Evolutionary conservation across 1,140 invertebrate genomes (phyloP).

Genomic region (Panagrolaimus sp.): DNA sequence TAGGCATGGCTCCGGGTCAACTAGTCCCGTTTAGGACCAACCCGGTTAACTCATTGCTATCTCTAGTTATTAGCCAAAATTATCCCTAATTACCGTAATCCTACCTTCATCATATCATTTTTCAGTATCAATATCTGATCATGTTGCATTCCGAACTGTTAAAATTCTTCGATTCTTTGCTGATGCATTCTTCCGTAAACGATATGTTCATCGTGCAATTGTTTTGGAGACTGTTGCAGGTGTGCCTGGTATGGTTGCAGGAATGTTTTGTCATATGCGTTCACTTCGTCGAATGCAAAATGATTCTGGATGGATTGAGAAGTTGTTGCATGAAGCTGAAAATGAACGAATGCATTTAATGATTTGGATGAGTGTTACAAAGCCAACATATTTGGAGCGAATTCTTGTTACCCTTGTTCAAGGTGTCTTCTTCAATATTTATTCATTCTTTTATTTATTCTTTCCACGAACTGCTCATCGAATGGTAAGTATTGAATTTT

Average conservation of each 20-base stretch:
- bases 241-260: conserved; percentile 62
- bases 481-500: conserved; percentile 44
- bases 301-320: conserved; percentile 63
- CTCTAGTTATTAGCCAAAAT: no score
- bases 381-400: conserved; percentile 59
- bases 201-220: conserved; percentile 51
- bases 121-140: conserved; percentile 55
- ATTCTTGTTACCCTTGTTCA: conserved; percentile 57
- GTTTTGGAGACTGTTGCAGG: conserved; percentile 61
- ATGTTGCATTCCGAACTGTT: conserved; percentile 59
- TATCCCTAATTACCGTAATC: no score
- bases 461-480: conserved; percentile 61
- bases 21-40: no score
- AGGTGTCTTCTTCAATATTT: conserved; percentile 61
- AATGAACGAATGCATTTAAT: conserved; percentile 63
- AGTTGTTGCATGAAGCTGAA: conserved; percentile 62
- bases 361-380: conserved; percentile 60
- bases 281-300: conserved; percentile 60
- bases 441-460: conserved; percentile 60
- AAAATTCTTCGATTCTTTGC: conserved; percentile 31
- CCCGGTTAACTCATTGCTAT: no score
- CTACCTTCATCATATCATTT: no score
- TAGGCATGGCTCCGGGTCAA: no score
- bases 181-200: conserved; percentile 18
- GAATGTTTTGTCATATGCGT: conserved; percentile 61